Percentiles rank a stretch among this genome's conserved stretches.
These are phyloP conservation scores for Physeter macrocephalus DNA, from an alignment of 2,113 vertebrate genomes.

Conservation along the genomic window DNA sequence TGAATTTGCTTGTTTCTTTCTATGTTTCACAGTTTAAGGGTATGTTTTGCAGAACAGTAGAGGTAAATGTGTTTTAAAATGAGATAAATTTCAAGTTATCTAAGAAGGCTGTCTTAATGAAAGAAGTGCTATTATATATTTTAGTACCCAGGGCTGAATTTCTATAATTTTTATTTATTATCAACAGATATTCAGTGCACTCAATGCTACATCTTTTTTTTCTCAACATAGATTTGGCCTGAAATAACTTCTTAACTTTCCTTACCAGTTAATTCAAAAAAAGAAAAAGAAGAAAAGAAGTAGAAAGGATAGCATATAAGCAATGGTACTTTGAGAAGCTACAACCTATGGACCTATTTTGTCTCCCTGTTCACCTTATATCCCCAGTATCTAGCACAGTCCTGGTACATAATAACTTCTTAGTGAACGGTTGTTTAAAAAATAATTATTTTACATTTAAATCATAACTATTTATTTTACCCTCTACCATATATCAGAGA, in stretches of 20 bases:
- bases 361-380: not conserved
- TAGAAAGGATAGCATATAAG: not conserved
- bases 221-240: not conserved
- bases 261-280: not conserved
- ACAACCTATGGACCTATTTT: not conserved
- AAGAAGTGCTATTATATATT: not conserved
- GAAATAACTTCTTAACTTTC: not conserved
- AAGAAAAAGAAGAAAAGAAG: not conserved
- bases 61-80: not conserved
- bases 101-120: not conserved
- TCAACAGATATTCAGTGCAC: not conserved
- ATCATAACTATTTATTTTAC: not conserved
- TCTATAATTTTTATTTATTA: not conserved
- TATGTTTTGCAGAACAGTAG: not conserved
- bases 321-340: not conserved
- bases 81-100: not conserved
- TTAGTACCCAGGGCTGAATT: not conserved
- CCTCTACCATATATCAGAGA: not conserved
- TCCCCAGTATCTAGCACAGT: not conserved
- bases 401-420: not conserved
- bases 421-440: not conserved
- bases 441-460: not conserved
- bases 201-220: not conserved
- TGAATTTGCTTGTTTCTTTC: not conserved
- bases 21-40: not conserved